phyloP scores from a whole-genome alignment of 2,797 vertebrate genomes.

The Platyrinchus mystaceus region DNA sequence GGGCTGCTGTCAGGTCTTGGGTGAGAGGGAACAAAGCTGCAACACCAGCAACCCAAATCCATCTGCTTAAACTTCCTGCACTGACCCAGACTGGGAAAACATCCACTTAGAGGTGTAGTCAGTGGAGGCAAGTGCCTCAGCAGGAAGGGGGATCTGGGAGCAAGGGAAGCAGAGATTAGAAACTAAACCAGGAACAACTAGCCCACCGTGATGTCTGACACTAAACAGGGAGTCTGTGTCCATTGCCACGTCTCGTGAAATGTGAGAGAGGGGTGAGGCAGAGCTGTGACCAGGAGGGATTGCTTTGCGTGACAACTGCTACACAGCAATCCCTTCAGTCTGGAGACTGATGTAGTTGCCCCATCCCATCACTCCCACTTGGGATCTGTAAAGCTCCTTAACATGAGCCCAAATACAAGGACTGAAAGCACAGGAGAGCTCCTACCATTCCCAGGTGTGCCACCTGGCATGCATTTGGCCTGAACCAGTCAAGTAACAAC shows the following conservation, averaged over 20 bases:
- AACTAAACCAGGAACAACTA: not conserved
- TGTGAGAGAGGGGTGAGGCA: not conserved
- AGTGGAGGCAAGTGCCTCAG: not conserved
- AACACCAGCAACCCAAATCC: not conserved
- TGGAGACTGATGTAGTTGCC: not conserved
- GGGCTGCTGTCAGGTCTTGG: not conserved
- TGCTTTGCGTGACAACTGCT: not conserved
- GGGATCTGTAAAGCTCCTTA: not conserved
- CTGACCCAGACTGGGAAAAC: not conserved
- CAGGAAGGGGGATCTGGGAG: not conserved
- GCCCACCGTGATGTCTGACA: not conserved
- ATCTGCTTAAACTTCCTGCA: not conserved
- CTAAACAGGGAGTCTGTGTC: not conserved
- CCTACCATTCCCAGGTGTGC: not conserved
- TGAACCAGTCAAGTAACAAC: not conserved
- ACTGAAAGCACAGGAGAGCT: not conserved
- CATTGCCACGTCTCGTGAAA: not conserved
- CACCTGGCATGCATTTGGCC: not conserved
- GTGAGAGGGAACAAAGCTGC: not conserved
- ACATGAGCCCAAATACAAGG: not conserved
- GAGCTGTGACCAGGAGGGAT: rapidly evolving
- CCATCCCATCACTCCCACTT: rapidly evolving
- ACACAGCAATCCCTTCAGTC: no score
- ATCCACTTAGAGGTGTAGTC: rapidly evolving
- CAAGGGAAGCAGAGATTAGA: not conserved